Conservation (phyloP, 2,888 invertebrate species). For the Polylopha cassiicola region DNA sequence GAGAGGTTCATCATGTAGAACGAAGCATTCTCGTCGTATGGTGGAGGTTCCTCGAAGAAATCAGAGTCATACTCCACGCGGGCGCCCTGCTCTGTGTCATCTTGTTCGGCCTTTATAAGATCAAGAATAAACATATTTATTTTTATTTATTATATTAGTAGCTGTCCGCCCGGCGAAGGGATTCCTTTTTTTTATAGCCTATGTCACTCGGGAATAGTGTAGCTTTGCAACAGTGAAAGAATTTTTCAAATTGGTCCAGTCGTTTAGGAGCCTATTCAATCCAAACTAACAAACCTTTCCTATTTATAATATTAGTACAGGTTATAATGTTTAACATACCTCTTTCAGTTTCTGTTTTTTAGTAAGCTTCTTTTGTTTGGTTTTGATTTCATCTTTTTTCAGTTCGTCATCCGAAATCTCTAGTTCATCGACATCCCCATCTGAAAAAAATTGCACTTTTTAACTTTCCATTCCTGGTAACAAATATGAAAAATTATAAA, state of each 20-base stretch:
- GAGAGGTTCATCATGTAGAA: conserved; percentile 98
- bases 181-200: too few relatives aligned
- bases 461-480: not conserved
- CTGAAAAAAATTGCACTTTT: conserved; percentile 29
- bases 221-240: too few relatives aligned
- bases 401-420: conserved; percentile 88
- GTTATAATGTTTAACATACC: conserved; percentile 36
- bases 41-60: conserved; percentile 81
- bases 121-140: too few relatives aligned
- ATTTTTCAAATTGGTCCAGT: too few relatives aligned
- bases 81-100: conserved; percentile 56
- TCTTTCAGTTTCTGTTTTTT: conserved; percentile 64
- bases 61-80: conserved; percentile 62
- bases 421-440: conserved; percentile 74
- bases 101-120: conserved; percentile 66
- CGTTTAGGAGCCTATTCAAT: too few relatives aligned
- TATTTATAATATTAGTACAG: not conserved
- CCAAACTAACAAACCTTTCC: too few relatives aligned
- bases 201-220: too few relatives aligned
- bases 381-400: conserved; percentile 82
- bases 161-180: too few relatives aligned
- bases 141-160: too few relatives aligned
- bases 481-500: not conserved
- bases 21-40: conserved; percentile 80
- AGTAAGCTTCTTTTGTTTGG: conserved; percentile 79